Base-by-base conservation (phyloP, 30 jellyfish, hydroid and myxozoan species). In the Sanderia malayensis region DNA sequence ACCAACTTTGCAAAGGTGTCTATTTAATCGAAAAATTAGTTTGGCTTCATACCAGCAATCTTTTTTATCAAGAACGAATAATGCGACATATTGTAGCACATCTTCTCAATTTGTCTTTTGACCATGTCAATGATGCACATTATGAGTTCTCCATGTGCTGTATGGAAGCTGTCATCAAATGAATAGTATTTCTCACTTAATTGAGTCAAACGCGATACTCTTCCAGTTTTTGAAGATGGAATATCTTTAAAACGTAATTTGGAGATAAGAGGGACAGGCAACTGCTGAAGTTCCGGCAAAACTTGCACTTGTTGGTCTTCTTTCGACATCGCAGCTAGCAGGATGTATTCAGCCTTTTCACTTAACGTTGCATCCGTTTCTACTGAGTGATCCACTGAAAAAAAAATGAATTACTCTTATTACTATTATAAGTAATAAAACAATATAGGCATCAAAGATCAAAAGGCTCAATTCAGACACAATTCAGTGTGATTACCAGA, bases 241-340 rank as follows among this genome's bases (percentile, higher is more conserved):
- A 37, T 37, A 37, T 37, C 52, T 37, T 37, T 13, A 37, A 37
- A 37, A 37, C 52, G 52, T 37, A 37, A 37, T 37, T 37, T 37
- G 52, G 52, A 4, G 52, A 37, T 37, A 37, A 37, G 52, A 37
- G 52, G 52, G 52, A 37, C 52, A 37, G 52, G 52, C 52, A 37
- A 37, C 10, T 37, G 52, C 52, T 37, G 52, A 37, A 37, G 52
- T 37, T 37, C 52, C 6, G 52, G 52, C 52, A 37, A 37, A 37
- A 37, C 52, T 37, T 37, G 52, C 13, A 37, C 52, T 37, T 37
- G 52, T 37, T 37, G 52, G 52, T 37, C 52, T 37, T 37, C 52
- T 37, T 37, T 37, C 52, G 52, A 37, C 52, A 37, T 37, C 52
- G 52, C 52, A 37, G 52, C 52, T 37, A 37, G 52, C 52, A 37